Conservation (phyloP, 2,888 invertebrate species). For the Lordiphosa fenestrarum region DNA sequence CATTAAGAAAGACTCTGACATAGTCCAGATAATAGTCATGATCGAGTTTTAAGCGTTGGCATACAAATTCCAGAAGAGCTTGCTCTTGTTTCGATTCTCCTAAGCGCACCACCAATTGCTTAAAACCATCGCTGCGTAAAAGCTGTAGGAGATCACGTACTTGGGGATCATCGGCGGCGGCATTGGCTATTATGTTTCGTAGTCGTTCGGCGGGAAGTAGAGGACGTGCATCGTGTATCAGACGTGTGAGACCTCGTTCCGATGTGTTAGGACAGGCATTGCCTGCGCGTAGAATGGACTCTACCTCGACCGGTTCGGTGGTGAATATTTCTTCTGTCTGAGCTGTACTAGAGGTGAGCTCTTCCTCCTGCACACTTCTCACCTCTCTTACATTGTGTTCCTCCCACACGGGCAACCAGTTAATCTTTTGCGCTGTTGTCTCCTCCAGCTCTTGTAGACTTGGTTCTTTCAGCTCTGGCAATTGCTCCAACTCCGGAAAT, state of each 20-base stretch:
- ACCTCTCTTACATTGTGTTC: conserved; percentile 20
- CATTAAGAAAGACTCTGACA: conserved; percentile 33
- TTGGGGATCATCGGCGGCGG: conserved; percentile 54
- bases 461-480: conserved; percentile 23
- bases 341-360: background rate
- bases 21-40: conserved; percentile 41
- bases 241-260: conserved; percentile 51
- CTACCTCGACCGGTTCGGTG: background rate
- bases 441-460: conserved; percentile 23
- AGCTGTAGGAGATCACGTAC: conserved; percentile 45
- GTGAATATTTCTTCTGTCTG: background rate
- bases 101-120: conserved; percentile 29
- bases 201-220: conserved; percentile 53
- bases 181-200: conserved; percentile 50
- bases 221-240: conserved; percentile 49
- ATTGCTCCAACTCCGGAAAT: conserved; percentile 4
- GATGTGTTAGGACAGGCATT: conserved; percentile 45
- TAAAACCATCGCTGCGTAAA: conserved; percentile 40
- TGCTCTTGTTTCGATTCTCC: conserved; percentile 43
- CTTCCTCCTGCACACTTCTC: background rate
- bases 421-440: conserved; percentile 31
- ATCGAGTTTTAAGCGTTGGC: conserved; percentile 59
- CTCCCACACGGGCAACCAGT: conserved; percentile 44
- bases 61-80: conserved; percentile 48
- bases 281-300: conserved; percentile 22